Evolutionary conservation across 2,113 vertebrate species (phyloP), one percentile per base, ranked within the genome.

Genomic region (Eurypyga helias): DNA sequence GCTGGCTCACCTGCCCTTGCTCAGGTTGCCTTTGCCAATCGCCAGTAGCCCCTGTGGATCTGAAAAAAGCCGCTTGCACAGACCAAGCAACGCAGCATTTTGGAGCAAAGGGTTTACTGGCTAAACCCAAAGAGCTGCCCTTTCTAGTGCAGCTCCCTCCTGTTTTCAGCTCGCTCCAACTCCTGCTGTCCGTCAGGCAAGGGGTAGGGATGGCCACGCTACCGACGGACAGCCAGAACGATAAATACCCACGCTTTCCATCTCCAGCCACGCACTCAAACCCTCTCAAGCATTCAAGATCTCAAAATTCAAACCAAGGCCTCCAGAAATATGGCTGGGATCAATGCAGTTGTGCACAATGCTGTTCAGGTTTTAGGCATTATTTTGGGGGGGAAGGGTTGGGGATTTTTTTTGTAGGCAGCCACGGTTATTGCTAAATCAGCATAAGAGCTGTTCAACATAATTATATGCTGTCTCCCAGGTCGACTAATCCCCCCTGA

Each of bases 1-100:
- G 0, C 66, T 78, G 55, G 65, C 36, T 43, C 11, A 5, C 29
- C 28, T 6, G 12, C 34, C 25, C 23, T 33, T 16, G 24, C 26
- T 65, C 0, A 0, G 14, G 21, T 10, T 49, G 52, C 43, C 20
- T 38, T 71, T 64, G 52, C 6, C 0, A 1, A n/a, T 45, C 34
- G 69, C 43, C 83, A 31, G 36, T 11, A 14, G 12, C 20, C 18
- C 3, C 84, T 29, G 28, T 0, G 0, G 34, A 55, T 77, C 48
- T 91, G 48, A 11, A 24, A 71, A 34, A 75, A 36, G 58, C 36
- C 3, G 0, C 57, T 41, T 33, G n/a, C 17, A 24, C 14, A 38
- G n/a, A 33, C 17, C 33, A 2, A 6, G n/a, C 23, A 54, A 46
- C 0, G 4, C 1, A 7, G 62, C 31, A 83, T 29, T 36, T 2